Evolutionary conservation across 1,140 invertebrate genomes (phyloP).

Genomic region (Trypoxylus dichotomus): DNA sequence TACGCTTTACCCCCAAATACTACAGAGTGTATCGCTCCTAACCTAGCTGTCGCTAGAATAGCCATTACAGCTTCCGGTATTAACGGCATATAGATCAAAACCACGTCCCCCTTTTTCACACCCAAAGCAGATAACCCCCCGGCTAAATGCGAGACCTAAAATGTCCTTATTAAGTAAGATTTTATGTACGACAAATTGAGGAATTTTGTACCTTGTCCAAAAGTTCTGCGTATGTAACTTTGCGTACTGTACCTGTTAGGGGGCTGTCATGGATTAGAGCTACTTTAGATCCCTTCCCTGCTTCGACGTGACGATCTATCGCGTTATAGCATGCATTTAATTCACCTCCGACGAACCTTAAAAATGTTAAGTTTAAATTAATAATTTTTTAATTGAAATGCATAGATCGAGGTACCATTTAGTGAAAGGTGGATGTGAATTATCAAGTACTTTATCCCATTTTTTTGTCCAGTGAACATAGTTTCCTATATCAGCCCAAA

Average conservation of each 20-base stretch:
- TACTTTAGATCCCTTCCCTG: constrained; percentile 73
- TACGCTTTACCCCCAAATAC: constrained; percentile 77
- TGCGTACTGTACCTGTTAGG: constrained; percentile 71
- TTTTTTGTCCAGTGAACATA: constrained; percentile 80
- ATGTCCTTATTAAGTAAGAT: constrained; percentile 14
- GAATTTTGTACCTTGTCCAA: constrained; percentile 65
- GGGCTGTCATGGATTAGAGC: constrained; percentile 92
- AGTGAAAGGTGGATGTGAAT: constrained; percentile 80
- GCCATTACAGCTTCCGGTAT: constrained; percentile 85
- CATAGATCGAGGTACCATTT: constrained; percentile 71
- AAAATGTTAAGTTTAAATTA: constrained; percentile 28
- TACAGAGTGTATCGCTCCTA: constrained; percentile 85
- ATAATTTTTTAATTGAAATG: not conserved
- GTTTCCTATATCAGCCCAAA: constrained; percentile 79
- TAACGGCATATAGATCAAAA: constrained; percentile 90
- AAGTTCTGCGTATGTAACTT: constrained; percentile 81
- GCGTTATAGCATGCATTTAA: constrained; percentile 93
- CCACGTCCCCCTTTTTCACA: constrained; percentile 74
- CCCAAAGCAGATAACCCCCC: constrained; percentile 73
- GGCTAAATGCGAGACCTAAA: constrained; percentile 73
- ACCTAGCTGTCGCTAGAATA: constrained; percentile 78
- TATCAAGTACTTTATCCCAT: constrained; percentile 82
- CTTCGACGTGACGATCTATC: constrained; percentile 83
- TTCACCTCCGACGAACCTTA: constrained; percentile 85
- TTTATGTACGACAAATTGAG: constrained; percentile 7